Conservation (phyloP, 64 coral and sea anemone genomes). For the Stylophora pistillata region DNA sequence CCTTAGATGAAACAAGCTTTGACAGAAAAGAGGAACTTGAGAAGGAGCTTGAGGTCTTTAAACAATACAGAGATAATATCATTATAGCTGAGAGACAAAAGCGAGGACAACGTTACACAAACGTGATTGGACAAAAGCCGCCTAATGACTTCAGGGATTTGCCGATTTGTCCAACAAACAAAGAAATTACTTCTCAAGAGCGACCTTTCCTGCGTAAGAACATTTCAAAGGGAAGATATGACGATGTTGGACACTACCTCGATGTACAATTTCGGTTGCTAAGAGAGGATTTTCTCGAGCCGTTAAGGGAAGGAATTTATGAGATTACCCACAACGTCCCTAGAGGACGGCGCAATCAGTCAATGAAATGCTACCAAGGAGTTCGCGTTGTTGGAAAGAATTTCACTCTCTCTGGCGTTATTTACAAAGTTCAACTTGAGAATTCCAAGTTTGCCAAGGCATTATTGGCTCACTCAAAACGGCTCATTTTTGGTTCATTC, state of each 20-base stretch:
- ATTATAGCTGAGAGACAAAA: constrained; percentile 61
- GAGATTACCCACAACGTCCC: constrained; percentile 42
- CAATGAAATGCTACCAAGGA: constrained; percentile 54
- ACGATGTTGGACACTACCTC: constrained; percentile 60
- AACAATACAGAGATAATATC: constrained; percentile 46
- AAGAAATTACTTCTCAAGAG: constrained; percentile 51
- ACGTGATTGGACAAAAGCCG: constrained; percentile 15
- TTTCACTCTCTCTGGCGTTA: constrained; percentile 55
- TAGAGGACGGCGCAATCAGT: constrained; percentile 39
- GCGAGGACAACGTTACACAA: background rate
- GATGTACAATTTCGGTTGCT: constrained; percentile 75
- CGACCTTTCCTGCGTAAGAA: constrained; percentile 64
- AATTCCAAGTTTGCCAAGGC: constrained; percentile 38
- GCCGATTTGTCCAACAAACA: constrained; percentile 62
- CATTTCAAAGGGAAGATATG: constrained; percentile 57
- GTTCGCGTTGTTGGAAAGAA: constrained; percentile 50
- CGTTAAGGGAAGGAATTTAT: constrained; percentile 69
- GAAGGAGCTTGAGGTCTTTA: constrained; percentile 14
- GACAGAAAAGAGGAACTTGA: constrained; percentile 30
- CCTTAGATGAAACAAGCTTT: constrained; percentile 18
- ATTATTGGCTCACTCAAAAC: constrained; percentile 38
- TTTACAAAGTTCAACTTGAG: constrained; percentile 49
- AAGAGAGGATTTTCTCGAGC: constrained; percentile 73
- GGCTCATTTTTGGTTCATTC: constrained; percentile 59
- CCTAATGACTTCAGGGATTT: constrained; percentile 67